A percentile compares a stretch with the other conserved stretches of the same genome.
phyloP scores from a whole-genome alignment of 2,113 vertebrate genomes.

The Apteryx owenii region DNA sequence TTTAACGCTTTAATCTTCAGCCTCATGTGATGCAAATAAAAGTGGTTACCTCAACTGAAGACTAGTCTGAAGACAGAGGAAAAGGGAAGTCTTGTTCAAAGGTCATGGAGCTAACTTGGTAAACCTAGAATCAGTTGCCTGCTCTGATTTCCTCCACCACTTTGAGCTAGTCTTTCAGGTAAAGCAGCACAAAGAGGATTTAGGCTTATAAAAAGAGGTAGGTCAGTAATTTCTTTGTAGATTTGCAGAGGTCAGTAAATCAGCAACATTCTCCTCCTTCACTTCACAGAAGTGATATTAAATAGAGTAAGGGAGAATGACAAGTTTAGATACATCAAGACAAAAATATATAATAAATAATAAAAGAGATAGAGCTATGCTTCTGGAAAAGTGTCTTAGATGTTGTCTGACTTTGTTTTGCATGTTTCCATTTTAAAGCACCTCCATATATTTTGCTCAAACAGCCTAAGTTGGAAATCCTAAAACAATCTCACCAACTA shows the following conservation, averaged over 20 bases:
- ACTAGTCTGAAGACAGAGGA: neutral
- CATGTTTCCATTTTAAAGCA: neutral
- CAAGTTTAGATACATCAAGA: neutral
- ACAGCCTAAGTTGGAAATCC: neutral
- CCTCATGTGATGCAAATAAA: neutral
- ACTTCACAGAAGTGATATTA: neutral
- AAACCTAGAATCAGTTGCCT: neutral
- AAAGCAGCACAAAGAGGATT: neutral
- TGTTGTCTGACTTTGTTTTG: neutral
- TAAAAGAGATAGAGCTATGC: neutral
- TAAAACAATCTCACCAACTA: neutral
- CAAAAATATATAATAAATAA: neutral
- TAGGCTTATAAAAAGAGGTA: conserved; percentile 8
- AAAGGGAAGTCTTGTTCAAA: neutral
- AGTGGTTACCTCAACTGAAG: neutral
- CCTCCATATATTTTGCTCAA: neutral
- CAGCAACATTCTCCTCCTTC: neutral
- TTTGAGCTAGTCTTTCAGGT: conserved; percentile 3
- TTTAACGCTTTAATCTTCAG: neutral
- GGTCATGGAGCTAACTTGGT: neutral
- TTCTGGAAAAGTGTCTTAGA: neutral
- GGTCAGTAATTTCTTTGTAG: neutral
- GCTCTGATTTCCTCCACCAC: conserved; percentile 24
- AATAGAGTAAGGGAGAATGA: neutral
- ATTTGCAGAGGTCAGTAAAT: neutral